Evolutionary conservation across 2,888 invertebrate genomes (phyloP), one percentile per base, ranked within the genome.

Genomic region (Seira musarum): DNA sequence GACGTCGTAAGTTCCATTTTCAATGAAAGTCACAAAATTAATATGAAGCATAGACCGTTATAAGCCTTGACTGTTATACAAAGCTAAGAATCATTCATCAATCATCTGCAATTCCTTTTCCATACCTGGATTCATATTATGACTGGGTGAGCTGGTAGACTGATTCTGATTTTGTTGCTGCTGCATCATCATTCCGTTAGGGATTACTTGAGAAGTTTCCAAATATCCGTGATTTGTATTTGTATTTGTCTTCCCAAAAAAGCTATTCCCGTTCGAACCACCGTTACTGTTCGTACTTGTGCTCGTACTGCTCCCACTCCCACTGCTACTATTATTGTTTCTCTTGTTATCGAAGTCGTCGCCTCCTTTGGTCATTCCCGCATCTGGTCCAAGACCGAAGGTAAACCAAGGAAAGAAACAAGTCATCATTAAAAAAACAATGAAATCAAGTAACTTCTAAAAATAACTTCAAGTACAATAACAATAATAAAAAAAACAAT

Each of bases 321-420:
- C 21, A 21, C 71, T 17, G 70, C 66, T 40, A 71, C 63, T n/a
- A n/a, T n/a, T n/a, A n/a, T n/a, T 25, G 19, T 63, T 22, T 17
- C 64, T 40, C 40, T 40, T 40, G 40, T 6, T 40, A 40, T 6
- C 40, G 6, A 8, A 78, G 46, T 85, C 86, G 25, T 84, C 83
- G 30, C 82, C 82, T 2, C 84, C 83, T 65, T 84, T 84, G 78
- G 85, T 86, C 86, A 86, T 86, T 67, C 77, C 84, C 75, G 80
- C 82, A 82, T 83, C 83, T 83, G 73, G 6, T 13, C 40, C n/a
- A n/a, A n/a, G n/a, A n/a, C n/a, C n/a, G n/a, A n/a, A n/a, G n/a
- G n/a, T n/a, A n/a, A n/a, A n/a, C n/a, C n/a, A n/a, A n/a, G n/a
- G n/a, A n/a, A n/a, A n/a, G n/a, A n/a, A n/a, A n/a, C n/a, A n/a